Base-by-base conservation (phyloP, 1,140 invertebrate species). In the Nasonia longicornis region DNA sequence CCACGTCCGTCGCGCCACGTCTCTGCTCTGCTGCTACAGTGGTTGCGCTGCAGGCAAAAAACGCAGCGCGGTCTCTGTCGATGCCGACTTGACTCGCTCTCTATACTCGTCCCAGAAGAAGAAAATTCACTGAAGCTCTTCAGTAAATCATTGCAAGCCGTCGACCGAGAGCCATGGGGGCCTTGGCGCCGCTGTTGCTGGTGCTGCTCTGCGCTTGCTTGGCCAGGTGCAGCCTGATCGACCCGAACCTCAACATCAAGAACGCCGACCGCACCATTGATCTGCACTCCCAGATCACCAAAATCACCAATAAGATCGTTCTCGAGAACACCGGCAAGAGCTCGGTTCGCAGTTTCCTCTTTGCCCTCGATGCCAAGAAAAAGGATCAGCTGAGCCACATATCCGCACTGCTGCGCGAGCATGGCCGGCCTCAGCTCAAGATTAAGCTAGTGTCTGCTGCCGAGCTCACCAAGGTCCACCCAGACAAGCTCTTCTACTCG, bases 231-330 rank as follows among this genome's bases (percentile, higher is more conserved):
- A 71, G 12, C 10, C 14, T 83, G 14, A 83, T 88, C 1, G 83
- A 88, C 16, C 48, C 87, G 35, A 92, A 94, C 82, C 86, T 97
- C 73, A 92, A 94, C 45, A 93, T 97, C 82, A 95, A 94, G 87
- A 97, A 96, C 92, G 95, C 96, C 16, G 96, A 98, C 72, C 92
- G 97, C 87, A 93, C 93, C 45, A 94, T 99, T 79, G 97, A 99
- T 91, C 91, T 98, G 74, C 93, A 95, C 3, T 95, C 96, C 16
- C 97, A 98, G 91, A 91, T 98, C 52, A 96, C 96, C 1, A 98
- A 97, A 91, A 94, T 97, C 35, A 92, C 92, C 16, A 92, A 93
- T 6, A 95, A 95, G 89, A 91, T 98, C 83, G 95, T 94, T 76
- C 88, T 98, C 79, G 95, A 98, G 91, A 98, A 98, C 89, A 93